These are phyloP conservation scores for Stenichneumon culpator DNA, from an alignment of 2,888 invertebrate genomes.

Conservation along the genomic window DNA sequence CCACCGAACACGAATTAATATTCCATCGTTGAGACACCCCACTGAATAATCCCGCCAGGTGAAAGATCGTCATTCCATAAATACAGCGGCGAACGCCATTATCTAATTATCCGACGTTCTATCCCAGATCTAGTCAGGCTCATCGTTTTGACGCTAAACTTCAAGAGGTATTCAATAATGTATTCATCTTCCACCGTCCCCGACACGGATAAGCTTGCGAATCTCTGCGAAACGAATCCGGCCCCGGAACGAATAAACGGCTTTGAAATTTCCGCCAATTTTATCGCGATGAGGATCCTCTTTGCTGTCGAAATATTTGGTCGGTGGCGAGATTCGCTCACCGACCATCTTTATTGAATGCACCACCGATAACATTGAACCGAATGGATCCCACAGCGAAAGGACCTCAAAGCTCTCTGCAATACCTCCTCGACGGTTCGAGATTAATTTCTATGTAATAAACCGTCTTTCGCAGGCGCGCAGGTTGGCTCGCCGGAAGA, in stretches of 20 bases:
- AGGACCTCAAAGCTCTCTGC: slow-evolving; percentile 15
- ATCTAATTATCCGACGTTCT: not conserved
- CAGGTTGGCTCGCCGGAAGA: not conserved
- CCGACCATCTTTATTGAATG: not conserved
- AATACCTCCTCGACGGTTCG: slow-evolving; percentile 14
- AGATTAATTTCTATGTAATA: slow-evolving; percentile 59
- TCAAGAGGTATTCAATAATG: not conserved
- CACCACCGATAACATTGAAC: not conserved
- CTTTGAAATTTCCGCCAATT: not conserved
- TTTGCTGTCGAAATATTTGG: not conserved
- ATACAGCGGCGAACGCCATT: not conserved
- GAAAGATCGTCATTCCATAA: not conserved
- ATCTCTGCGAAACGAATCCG: not conserved
- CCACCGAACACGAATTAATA: not conserved
- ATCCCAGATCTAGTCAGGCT: not conserved
- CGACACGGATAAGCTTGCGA: not conserved
- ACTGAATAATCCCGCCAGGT: slow-evolving; percentile 12
- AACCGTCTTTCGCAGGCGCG: slow-evolving; percentile 27
- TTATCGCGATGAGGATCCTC: not conserved
- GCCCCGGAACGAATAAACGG: not conserved
- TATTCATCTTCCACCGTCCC: not conserved
- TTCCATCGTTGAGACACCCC: not conserved
- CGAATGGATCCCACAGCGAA: slow-evolving; percentile 41
- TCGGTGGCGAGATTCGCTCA: not conserved
- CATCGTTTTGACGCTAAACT: not conserved